These are phyloP conservation scores for Gonioctena quinquepunctata DNA, from an alignment of 1,140 invertebrate species.

Conservation along the genomic window DNA sequence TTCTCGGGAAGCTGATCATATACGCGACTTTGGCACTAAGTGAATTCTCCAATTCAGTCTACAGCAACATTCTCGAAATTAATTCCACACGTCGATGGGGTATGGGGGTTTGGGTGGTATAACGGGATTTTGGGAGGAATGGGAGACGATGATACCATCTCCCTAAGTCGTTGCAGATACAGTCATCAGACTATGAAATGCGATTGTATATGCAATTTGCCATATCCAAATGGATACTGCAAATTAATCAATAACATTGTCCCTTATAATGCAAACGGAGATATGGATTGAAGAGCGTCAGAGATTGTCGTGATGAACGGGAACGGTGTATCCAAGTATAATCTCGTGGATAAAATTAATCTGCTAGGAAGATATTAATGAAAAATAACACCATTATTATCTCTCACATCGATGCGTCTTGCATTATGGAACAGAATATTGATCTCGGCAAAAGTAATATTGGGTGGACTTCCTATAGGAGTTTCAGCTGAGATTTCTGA, in stretches of 20 bases:
- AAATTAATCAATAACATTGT: slow-evolving; percentile 34
- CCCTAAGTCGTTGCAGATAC: slow-evolving; percentile 26
- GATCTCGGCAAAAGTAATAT: too few species aligned
- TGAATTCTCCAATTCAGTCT: neutral
- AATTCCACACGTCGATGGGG: slow-evolving; percentile 3
- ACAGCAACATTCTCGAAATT: neutral
- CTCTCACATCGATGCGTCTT: too few species aligned
- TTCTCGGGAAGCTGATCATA: neutral
- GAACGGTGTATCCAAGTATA: too few species aligned
- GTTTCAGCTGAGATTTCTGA: too few species aligned
- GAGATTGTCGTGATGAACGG: too few species aligned
- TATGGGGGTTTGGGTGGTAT: neutral
- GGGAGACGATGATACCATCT: slow-evolving; percentile 6
- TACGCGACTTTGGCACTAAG: neutral
- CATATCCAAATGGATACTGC: slow-evolving; percentile 33
- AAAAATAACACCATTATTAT: too few species aligned
- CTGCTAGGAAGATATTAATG: too few species aligned
- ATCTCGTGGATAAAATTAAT: too few species aligned
- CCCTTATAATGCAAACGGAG: neutral
- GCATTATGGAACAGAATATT: too few species aligned
- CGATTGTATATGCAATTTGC: slow-evolving; percentile 40
- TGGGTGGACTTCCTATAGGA: too few species aligned
- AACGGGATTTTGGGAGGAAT: neutral
- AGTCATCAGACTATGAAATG: slow-evolving; percentile 32
- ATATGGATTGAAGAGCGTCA: neutral